phyloP scores from a whole-genome alignment of 2,113 vertebrate species.

The Rhadina sibilatrix region DNA sequence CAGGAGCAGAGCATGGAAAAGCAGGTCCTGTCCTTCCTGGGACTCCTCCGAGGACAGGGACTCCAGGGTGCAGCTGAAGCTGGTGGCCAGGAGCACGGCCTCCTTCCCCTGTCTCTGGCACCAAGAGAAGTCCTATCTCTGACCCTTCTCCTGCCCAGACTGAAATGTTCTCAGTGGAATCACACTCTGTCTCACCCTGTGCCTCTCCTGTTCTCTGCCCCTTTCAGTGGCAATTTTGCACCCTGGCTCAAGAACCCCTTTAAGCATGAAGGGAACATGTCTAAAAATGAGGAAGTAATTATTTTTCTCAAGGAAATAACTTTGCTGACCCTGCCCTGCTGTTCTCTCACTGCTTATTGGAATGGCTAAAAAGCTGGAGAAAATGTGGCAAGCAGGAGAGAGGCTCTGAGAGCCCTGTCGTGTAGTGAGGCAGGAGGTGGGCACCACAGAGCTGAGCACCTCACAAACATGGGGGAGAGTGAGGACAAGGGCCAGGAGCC shows the following conservation, averaged over 20 bases:
- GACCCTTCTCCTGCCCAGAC: not conserved
- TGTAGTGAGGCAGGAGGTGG: not conserved
- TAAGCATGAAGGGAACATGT: not conserved
- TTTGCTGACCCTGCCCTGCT: not conserved
- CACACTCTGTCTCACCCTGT: not conserved
- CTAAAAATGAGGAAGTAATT: not conserved
- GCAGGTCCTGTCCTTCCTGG: accelerated
- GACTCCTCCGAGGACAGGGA: not conserved
- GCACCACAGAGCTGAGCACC: not conserved
- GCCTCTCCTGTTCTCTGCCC: not conserved
- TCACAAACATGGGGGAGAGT: not conserved
- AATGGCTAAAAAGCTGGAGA: not conserved
- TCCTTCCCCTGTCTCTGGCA: not conserved
- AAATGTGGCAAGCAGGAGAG: not conserved
- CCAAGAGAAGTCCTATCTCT: not conserved
- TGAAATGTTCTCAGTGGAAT: not conserved
- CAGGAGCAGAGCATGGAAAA: not conserved
- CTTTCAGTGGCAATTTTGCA: not conserved
- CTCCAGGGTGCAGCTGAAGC: not conserved
- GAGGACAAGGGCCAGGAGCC: not conserved
- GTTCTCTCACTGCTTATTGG: not conserved
- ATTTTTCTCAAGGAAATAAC: not conserved
- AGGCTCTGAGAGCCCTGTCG: not conserved
- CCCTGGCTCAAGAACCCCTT: not conserved
- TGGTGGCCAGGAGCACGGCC: accelerated